Percentiles rank a stretch among this genome's conserved stretches.
These are phyloP conservation scores for Protaetia brevitarsis DNA, from an alignment of 1,140 invertebrate species.

Conservation along the genomic window DNA sequence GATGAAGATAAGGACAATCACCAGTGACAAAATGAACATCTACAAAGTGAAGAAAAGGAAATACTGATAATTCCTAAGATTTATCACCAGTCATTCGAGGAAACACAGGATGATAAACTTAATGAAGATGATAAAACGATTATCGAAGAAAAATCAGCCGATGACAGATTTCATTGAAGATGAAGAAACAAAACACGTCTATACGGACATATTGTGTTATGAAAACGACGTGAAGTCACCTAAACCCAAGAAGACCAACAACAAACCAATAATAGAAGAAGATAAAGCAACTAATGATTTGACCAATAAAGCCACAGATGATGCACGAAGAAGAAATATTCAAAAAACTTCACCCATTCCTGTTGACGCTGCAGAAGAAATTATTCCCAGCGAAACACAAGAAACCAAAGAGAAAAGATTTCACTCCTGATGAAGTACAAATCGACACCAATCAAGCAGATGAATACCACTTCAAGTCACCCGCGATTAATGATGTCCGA, in stretches of 20 bases:
- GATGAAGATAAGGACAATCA: too few relatives aligned
- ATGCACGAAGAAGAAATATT: not conserved
- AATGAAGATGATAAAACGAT: not conserved
- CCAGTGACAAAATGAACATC: too few relatives aligned
- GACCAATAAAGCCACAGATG: not conserved
- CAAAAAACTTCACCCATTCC: not conserved
- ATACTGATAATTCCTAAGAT: too few relatives aligned
- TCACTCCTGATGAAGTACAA: too few relatives aligned
- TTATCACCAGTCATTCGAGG: too few relatives aligned
- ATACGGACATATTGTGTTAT: not conserved
- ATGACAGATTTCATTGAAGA: not conserved
- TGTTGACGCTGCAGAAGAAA: not conserved
- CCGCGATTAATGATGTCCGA: too few relatives aligned
- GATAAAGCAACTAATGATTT: not conserved
- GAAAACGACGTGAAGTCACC: not conserved
- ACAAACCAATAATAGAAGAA: not conserved
- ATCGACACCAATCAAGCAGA: not conserved
- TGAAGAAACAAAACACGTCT: conserved; percentile 5
- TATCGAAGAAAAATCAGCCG: not conserved
- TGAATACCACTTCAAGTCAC: too few relatives aligned
- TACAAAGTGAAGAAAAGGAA: too few relatives aligned
- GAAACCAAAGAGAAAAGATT: too few relatives aligned
- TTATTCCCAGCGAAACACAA: not conserved
- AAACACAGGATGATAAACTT: not conserved
- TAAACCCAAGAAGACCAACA: not conserved